Evolutionary conservation across 2,888 invertebrate species (phyloP), one percentile per base, ranked within the genome.

Genomic region (Eristalinus aeneus): DNA sequence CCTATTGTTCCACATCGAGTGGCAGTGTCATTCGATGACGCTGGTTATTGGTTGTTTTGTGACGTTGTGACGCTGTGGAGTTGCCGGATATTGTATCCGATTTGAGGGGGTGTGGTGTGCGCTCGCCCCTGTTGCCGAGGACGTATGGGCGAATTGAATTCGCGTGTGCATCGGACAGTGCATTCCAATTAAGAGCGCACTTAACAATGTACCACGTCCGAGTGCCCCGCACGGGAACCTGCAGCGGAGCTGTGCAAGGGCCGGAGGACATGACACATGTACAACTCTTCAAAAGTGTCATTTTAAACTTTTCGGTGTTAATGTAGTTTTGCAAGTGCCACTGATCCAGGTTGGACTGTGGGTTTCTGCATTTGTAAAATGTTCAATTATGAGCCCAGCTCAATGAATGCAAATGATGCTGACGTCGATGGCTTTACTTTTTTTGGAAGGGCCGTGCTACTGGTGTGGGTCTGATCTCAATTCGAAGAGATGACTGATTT

Each of bases 181-280:
- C 73, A 86, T 77, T 86, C 86, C 86, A 86, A 86, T 86, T 82
- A 86, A 86, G 78, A 82, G 86, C 74, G 71, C 82, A 77, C 86
- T 86, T 78, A 86, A 82, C 86, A 86, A 86, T 71, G 77, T 60
- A 64, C 82, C 73, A 80, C 74, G 54, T 77, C 76, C 82, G 82
- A 86, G 77, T 69, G 74, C 23, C 68, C 61, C 69, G 80, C 71
- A 54, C 20, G 32, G 4, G 34, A 20, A 56, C 65, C 34, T 61
- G 54, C 69, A 68, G 23, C 60, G 34, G 69, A 69, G 61, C 54
- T 60, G 34, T 63, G 69, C 53, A 53, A 6, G 34, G 69, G 10
- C 68, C 63, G 68, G 72, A 46, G 34, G 75, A 81, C 86, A 74
- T 77, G 85, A 73, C 85, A 77, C 85, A 81, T 86, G 86, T 74